phyloP scores from a whole-genome alignment of 1,140 invertebrate genomes.

The Frieseomelitta varia region DNA sequence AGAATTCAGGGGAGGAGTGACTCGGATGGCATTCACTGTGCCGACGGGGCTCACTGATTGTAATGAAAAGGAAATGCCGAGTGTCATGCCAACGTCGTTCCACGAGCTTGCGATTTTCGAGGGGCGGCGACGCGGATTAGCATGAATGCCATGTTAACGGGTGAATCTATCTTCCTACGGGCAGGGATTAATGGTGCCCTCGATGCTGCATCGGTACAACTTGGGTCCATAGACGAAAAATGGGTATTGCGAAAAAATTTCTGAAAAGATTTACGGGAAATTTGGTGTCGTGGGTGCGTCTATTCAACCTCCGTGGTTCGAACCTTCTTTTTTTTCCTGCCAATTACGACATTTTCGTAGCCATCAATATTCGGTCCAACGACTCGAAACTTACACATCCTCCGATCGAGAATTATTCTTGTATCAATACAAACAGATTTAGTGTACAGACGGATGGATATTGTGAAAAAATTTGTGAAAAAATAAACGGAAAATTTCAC shows the following conservation, averaged over 20 bases:
- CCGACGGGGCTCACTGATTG: not conserved
- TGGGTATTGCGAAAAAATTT: not conserved
- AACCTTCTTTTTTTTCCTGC: no score
- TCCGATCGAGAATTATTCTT: no score
- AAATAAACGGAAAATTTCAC: no score
- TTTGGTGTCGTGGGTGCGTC: not conserved
- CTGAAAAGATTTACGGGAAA: not conserved
- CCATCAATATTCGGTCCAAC: no score
- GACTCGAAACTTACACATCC: no score
- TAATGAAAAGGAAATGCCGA: constrained; percentile 16
- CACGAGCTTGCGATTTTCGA: constrained; percentile 9
- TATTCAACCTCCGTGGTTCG: not conserved
- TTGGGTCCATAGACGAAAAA: not conserved
- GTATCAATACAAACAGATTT: no score
- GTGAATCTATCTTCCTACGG: not conserved
- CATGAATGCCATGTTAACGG: not conserved
- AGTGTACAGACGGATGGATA: no score
- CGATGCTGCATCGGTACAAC: not conserved
- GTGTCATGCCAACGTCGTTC: constrained; percentile 18
- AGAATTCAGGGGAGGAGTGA: constrained; percentile 10
- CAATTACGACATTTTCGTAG: not conserved
- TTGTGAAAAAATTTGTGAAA: no score
- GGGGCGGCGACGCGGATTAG: not conserved
- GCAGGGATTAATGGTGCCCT: not conserved
- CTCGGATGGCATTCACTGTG: not conserved